Evolutionary conservation across 64 coral and sea anemone genomes (phyloP).

Genomic region (Catalaphyllia jardinei): DNA sequence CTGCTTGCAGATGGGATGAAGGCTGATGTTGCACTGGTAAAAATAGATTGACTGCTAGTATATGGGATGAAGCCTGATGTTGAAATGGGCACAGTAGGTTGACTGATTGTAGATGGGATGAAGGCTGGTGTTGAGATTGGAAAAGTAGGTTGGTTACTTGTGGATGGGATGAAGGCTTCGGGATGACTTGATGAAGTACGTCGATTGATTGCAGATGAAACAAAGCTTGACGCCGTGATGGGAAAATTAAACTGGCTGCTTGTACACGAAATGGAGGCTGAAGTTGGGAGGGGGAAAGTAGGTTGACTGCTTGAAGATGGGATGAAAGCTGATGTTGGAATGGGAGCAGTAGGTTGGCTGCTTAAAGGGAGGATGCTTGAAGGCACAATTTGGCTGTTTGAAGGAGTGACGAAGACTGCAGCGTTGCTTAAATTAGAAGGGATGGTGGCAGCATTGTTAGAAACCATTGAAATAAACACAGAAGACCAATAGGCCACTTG

Average conservation of each 20-base stretch:
- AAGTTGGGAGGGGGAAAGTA: background rate
- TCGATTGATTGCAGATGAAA: background rate
- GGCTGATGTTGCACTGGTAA: too few species aligned
- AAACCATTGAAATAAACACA: background rate
- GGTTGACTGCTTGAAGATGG: background rate
- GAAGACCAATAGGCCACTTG: slow-evolving; percentile 9
- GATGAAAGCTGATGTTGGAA: background rate
- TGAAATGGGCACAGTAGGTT: too few species aligned
- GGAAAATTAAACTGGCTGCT: background rate
- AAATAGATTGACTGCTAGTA: too few species aligned
- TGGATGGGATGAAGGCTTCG: background rate
- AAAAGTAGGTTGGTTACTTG: background rate
- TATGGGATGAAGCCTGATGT: too few species aligned
- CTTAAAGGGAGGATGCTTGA: background rate
- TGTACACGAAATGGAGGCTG: background rate
- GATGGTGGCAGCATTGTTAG: background rate
- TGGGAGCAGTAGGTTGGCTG: background rate
- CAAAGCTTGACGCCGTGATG: background rate
- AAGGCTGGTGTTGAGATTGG: background rate
- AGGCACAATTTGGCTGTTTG: too few species aligned
- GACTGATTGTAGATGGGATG: background rate
- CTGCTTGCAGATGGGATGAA: too few species aligned
- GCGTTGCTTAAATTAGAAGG: background rate
- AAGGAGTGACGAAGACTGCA: background rate
- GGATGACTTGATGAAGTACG: background rate